These are phyloP conservation scores for Drosophila pandora DNA, from an alignment of 1,140 invertebrate species.

Conservation along the genomic window DNA sequence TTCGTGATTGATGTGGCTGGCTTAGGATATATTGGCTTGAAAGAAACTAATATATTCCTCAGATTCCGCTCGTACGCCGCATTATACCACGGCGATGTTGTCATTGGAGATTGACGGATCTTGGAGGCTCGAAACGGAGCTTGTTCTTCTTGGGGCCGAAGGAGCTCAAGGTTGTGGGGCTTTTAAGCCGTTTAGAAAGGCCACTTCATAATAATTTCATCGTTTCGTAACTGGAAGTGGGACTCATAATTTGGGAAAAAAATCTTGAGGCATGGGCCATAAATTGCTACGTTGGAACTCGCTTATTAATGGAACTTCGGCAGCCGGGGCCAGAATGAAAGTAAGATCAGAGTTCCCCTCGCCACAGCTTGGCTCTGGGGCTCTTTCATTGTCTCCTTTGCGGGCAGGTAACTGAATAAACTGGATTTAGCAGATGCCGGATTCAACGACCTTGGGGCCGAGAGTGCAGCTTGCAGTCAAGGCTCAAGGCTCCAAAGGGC, in stretches of 20 bases:
- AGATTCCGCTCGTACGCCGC: background rate
- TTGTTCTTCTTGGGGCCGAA: background rate
- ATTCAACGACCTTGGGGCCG: constrained; percentile 53
- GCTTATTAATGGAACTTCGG: constrained; percentile 16
- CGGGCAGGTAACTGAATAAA: constrained; percentile 41
- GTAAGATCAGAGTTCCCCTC: background rate
- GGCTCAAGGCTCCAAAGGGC: constrained; percentile 44
- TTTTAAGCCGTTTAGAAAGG: constrained; percentile 52
- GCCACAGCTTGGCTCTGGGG: background rate
- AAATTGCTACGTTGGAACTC: constrained; percentile 12
- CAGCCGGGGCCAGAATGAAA: constrained; percentile 19
- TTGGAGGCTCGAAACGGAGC: background rate
- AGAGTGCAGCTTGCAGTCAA: constrained; percentile 23
- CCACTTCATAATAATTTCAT: constrained; percentile 28
- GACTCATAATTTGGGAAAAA: constrained; percentile 2
- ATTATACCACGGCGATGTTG: background rate
- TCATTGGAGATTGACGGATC: background rate
- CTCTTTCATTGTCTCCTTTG: constrained; percentile 38
- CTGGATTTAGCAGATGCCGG: constrained; percentile 63
- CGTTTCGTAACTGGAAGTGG: constrained; percentile 13
- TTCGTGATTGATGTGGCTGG: constrained; percentile 2
- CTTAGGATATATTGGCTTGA: background rate
- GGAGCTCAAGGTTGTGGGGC: constrained; percentile 42
- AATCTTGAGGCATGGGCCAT: constrained; percentile 1
- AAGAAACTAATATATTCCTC: background rate